Conservation (phyloP, 2,113 vertebrate genomes). For the Varanus salvator region DNA sequence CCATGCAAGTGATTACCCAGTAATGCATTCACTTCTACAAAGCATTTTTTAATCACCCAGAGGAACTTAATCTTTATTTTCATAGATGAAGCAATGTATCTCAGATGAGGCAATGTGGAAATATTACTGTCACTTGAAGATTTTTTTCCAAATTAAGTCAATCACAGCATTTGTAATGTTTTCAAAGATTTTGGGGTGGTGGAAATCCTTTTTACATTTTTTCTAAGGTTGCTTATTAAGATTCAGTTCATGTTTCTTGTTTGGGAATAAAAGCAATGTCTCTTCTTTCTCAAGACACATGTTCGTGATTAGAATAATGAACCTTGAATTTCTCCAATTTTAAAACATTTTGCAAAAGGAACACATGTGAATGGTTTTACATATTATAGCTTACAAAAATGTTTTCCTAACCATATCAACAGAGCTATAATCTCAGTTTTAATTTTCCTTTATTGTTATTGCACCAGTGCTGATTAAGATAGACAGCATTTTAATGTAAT, state of each 20-base stretch:
- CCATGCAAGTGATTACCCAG: neutral
- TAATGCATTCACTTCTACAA: conserved; percentile 8
- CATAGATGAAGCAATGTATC: conserved; percentile 4
- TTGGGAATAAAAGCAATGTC: conserved; percentile 8
- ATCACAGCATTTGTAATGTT: neutral
- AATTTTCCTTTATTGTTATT: neutral
- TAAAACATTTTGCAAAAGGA: conserved; percentile 16
- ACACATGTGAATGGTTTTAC: conserved; percentile 20
- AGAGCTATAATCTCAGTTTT: conserved; percentile 33
- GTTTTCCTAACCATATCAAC: conserved; percentile 24
- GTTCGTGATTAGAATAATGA: conserved; percentile 32
- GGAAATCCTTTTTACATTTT: neutral
- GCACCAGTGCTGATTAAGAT: neutral
- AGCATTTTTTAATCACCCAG: neutral
- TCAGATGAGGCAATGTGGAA: conserved; percentile 11
- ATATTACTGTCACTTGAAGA: neutral
- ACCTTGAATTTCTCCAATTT: conserved; percentile 20
- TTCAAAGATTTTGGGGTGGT: neutral
- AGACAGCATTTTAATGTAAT: neutral
- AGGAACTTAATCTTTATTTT: neutral
- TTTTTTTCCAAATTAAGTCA: neutral
- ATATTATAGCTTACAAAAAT: conserved; percentile 4
- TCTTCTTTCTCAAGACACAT: conserved; percentile 2
- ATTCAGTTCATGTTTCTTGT: conserved; percentile 16
- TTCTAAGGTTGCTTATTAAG: neutral